Evolutionary conservation across 2,113 vertebrate species (phyloP).

Genomic region (Tretioscincus oriximinensis): DNA sequence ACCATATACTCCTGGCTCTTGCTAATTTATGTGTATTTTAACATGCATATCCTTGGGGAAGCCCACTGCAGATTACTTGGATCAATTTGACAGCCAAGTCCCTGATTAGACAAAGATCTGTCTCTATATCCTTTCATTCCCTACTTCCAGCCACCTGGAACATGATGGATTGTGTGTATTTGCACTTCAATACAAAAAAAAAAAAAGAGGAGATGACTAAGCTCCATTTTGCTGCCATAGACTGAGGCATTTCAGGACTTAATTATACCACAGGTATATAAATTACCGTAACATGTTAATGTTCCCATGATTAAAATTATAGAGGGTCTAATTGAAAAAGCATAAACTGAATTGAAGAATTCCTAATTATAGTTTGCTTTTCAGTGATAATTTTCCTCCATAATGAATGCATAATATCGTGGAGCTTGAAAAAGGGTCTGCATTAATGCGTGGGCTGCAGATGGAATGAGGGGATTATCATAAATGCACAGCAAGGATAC

Average conservation of each 20-base stretch:
- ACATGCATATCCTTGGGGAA: neutral
- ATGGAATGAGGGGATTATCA: slow-evolving; percentile 59
- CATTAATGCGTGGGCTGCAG: slow-evolving; percentile 52
- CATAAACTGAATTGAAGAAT: slow-evolving; percentile 82
- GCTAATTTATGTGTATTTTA: neutral
- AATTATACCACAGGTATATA: slow-evolving; percentile 82
- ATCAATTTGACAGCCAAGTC: neutral
- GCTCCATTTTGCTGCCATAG: slow-evolving; percentile 60
- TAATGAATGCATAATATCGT: slow-evolving; percentile 78
- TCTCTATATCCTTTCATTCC: neutral
- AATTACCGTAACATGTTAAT: slow-evolving; percentile 83
- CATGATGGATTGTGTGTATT: slow-evolving; percentile 14
- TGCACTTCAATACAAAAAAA: slow-evolving; percentile 43
- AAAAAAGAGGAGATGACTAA: slow-evolving; percentile 55
- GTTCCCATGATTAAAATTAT: slow-evolving; percentile 84
- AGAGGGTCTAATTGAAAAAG: slow-evolving; percentile 82
- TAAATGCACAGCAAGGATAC: slow-evolving; percentile 47
- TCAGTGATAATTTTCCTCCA: slow-evolving; percentile 79
- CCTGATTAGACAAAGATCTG: neutral
- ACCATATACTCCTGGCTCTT: neutral
- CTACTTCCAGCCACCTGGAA: neutral
- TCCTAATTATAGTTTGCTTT: slow-evolving; percentile 84
- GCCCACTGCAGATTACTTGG: neutral
- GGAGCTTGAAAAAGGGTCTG: slow-evolving; percentile 67
- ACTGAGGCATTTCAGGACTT: slow-evolving; percentile 73